Evolutionary conservation across 2,888 invertebrate genomes (phyloP), one percentile per base, ranked within the genome.

Genomic region (Abrostola triplasia): DNA sequence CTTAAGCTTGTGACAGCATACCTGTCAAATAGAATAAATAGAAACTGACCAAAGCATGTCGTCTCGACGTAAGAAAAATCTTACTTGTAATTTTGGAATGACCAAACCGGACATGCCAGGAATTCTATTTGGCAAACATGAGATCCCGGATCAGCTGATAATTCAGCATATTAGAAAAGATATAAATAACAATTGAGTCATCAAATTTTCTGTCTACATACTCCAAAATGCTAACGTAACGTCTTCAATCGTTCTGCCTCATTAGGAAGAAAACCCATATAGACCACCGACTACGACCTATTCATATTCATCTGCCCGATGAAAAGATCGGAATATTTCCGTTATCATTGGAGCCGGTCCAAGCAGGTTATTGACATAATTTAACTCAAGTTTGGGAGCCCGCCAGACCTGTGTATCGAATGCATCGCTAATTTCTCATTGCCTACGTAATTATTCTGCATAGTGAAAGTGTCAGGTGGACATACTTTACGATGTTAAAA

Each of bases 341-440:
- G 71, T 56, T 70, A 68, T 47, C 44, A 48, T 76, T 81, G 82
- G 80, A 73, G 11, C 44, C 6, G 36, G 6, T 73, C 82, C 80
- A 81, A 80, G 59, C 76, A 70, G 80, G 80, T 80, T 81, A 81
- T 81, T 81, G 80, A 81, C 82, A 82, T 82, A 82, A 72, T 73
- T 80, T 53, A 41, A 61, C 44, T 53, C 42, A 57, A 53, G 63
- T 66, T 77, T 81, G 80, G 80, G 61, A 58, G 59, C 12, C 38
- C 52, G 80, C 80, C 80, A 81, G 80, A 48, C 51, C 57, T 58
- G 67, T 76, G 81, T 76, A 64, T 59, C 60, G 54, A 64, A 47
- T 68, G 68, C 77, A 80, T 56, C 48, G 54, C 48, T 69, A 59
- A 76, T 79, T 53, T 69, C 50, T 79, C 74, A 70, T 52, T 61